Base-by-base conservation (phyloP, 1,140 invertebrate species). In the Lasioglossum albipes region DNA sequence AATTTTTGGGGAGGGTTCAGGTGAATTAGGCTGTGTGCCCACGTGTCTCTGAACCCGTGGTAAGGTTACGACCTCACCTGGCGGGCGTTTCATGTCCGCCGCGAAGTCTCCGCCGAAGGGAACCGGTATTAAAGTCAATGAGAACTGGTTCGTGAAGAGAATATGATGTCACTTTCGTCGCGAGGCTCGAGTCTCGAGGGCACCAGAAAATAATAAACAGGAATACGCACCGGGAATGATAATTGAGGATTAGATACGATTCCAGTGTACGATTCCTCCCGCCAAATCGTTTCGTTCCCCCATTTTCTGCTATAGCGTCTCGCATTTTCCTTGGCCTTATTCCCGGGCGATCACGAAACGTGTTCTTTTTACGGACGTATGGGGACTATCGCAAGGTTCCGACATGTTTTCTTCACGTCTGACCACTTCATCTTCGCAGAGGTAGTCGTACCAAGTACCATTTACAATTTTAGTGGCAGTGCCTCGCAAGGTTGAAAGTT, bases 121-220 rank as follows among this genome's bases (percentile, higher is more conserved):
- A 83, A 69, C 81, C 77, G 81, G 81, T 83, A 83, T 83, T 64
- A 80, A 73, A 83, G 45, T 75, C 81, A 83, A 80, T 80, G 81
- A 75, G 67, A 83, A 83, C 81, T 83, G 81, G 81, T 83, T 83
- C 67, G 81, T 80, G 81, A 69, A 54, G 67, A 80, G 77, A 74
- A 80, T 83, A 83, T 83, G 81, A 83, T 83, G 81, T 83, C 81
- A 83, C 78, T 83, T 83, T 83, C 67, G 72, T 75, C 59, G 54
- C 31, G 68, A 20, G 64, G 52, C 64, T 72, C 31, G 45, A 27
- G n/a, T 18, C 52, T 54, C 42, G 49, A 70, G 66, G 41, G 20
- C 71, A 64, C n/a, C 20, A 20, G 61, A 79, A 73, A 72, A 79
- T 72, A 73, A 79, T 72, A 65, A 79, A 72, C n/a, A 73, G 45